Evolutionary conservation across 2,797 vertebrate species (phyloP), one percentile per base, ranked within the genome.

Genomic region (Diplodus sargus): DNA sequence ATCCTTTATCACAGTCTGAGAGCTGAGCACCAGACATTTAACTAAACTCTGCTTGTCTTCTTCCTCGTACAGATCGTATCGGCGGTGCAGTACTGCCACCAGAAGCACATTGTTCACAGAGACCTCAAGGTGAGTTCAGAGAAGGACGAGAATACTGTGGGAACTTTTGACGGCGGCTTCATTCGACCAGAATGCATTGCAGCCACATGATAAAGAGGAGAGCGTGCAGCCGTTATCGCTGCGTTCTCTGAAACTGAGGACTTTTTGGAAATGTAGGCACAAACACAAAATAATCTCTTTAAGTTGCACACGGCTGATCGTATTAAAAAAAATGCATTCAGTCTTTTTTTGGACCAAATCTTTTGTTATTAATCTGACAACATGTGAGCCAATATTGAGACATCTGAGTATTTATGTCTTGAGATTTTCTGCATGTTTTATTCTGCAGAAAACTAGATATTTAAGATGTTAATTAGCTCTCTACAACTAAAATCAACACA

Each of bases 61-160:
- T 72, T 9, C 16, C 85, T 90, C 76, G 7, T 92, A 39, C 89
- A 99, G 98, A 99, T 99, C 25, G 98, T 99, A 54, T 99, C 98
- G 76, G 98, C 98, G 66, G 98, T 99, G 92, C 98, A 99, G 92
- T 99, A 99, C 94, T 99, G 98, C 91, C 98, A 99, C 93, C 98
- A 99, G 92, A 99, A 99, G 93, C 96, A 95, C 92, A 99, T 99
- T 66, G 98, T 99, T 87, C 98, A 99, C 91, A 94, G 98, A 95
- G 98, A 99, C 94, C 96, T 99, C 83, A 99, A 99, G 97, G 98
- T 99, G 93, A 95, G 96, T 87, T 76, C 70, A 68, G 4, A 67
- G 22, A 15, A 39, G 18, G 14, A 17, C 28, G n/a, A 18, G 12
- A 28, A 25, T 39, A 4, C 22, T 7, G 16, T 22, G 20, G 52